These are phyloP conservation scores for Lepidurus apus DNA, from an alignment of 1,140 invertebrate genomes.

Conservation along the genomic window DNA sequence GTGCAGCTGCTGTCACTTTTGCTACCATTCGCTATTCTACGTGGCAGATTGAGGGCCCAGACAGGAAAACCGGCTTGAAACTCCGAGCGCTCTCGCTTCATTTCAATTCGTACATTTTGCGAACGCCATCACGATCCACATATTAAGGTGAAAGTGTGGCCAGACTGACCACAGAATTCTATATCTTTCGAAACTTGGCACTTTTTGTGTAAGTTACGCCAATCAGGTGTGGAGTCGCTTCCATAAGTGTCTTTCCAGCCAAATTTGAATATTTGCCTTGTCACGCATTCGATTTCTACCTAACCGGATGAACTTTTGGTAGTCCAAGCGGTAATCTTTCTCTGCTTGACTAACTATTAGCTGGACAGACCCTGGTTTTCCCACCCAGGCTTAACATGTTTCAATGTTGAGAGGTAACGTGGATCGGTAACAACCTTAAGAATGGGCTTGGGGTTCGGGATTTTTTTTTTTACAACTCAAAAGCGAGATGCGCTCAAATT, in stretches of 20 bases:
- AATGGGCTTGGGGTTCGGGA: background rate
- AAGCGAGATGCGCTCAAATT: background rate
- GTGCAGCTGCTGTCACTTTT: background rate
- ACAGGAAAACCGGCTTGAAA: background rate
- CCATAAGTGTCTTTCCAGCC: no score
- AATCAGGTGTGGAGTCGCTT: no score
- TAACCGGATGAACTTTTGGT: no score
- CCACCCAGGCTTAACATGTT: background rate
- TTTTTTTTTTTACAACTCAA: background rate
- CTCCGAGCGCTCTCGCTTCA: background rate
- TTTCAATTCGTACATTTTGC: slow-evolving; percentile 1
- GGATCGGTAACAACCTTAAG: background rate
- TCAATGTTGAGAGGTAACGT: background rate
- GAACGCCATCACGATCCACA: slow-evolving; percentile 6
- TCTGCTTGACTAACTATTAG: no score
- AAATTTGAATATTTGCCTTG: no score
- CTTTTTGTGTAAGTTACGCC: no score
- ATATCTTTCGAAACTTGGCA: no score
- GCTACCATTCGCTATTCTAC: slow-evolving; percentile 9
- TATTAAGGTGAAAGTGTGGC: slow-evolving; percentile 17
- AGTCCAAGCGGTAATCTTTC: no score
- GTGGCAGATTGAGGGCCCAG: background rate
- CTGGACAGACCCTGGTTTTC: background rate
- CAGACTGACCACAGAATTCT: background rate
- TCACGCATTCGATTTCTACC: no score